Conservation (phyloP, 2,113 vertebrate species). For the Syrmaticus mikado region DNA sequence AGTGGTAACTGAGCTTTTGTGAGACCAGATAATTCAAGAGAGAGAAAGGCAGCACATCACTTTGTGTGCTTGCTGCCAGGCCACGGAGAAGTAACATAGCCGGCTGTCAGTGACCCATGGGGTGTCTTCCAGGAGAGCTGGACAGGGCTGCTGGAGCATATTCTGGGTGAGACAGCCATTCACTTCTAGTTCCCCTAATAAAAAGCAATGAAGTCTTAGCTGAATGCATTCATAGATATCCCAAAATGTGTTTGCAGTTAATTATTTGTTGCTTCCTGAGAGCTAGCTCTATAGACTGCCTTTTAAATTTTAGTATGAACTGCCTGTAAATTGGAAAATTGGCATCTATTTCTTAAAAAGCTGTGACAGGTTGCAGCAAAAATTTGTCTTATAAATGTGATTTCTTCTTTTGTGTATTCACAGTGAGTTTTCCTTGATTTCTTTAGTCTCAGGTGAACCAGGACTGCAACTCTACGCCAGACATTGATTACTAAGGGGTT, state of each 20-base stretch:
- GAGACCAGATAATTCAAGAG: background rate
- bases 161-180: background rate
- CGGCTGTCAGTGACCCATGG: background rate
- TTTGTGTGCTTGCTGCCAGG: background rate
- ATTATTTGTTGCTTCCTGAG: background rate
- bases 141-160: background rate
- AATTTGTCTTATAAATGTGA: slow-evolving; percentile 24
- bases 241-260: background rate
- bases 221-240: background rate
- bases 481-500: slow-evolving; percentile 24
- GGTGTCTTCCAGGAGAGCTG: background rate
- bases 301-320: background rate
- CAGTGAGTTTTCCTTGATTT: background rate
- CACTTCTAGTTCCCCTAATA: background rate
- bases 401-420: slow-evolving; percentile 35
- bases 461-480: slow-evolving; percentile 35
- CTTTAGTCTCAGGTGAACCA: slow-evolving; percentile 49
- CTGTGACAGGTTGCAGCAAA: background rate
- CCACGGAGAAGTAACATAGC: background rate
- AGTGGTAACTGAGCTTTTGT: background rate
- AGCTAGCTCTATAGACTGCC: background rate
- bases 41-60: background rate
- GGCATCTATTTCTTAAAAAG: background rate
- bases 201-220: background rate
- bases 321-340: slow-evolving; percentile 6